phyloP scores from a whole-genome alignment of 2,797 vertebrate genomes.

The Megalops cyprinoides region DNA sequence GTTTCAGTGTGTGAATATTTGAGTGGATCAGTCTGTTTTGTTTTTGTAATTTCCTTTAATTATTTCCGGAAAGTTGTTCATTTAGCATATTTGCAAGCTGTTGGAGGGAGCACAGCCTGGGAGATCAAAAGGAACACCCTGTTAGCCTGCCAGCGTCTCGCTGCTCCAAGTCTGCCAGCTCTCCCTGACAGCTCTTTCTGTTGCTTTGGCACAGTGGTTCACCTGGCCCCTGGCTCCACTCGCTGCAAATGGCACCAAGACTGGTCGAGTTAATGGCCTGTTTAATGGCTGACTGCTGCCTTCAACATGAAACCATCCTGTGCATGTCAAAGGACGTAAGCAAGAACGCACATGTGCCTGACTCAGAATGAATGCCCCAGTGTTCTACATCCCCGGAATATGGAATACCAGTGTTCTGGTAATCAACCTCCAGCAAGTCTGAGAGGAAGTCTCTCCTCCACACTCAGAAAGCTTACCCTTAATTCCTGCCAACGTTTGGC shows the following conservation, averaged over 20 bases:
- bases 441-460: not conserved
- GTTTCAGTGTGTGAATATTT: not conserved
- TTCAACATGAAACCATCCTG: not conserved
- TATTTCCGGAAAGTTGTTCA: slow-evolving; percentile 6
- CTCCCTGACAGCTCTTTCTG: slow-evolving; percentile 13
- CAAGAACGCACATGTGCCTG: not conserved
- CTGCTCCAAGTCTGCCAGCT: not conserved
- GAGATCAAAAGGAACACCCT: slow-evolving; percentile 17
- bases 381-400: no score
- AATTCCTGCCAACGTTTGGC: not conserved
- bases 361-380: no score
- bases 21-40: not conserved
- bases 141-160: not conserved
- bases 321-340: not conserved
- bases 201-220: not conserved
- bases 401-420: not conserved
- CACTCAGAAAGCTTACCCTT: not conserved
- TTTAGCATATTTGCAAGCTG: not conserved
- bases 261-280: slow-evolving; percentile 10
- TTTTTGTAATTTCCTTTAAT: not conserved
- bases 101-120: not conserved
- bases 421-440: not conserved
- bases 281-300: not conserved
- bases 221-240: not conserved
- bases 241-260: not conserved